A percentile compares a stretch with the other conserved stretches of the same genome.
Conservation (phyloP, 2,888 invertebrate species). For the Catocala sponsa region DNA sequence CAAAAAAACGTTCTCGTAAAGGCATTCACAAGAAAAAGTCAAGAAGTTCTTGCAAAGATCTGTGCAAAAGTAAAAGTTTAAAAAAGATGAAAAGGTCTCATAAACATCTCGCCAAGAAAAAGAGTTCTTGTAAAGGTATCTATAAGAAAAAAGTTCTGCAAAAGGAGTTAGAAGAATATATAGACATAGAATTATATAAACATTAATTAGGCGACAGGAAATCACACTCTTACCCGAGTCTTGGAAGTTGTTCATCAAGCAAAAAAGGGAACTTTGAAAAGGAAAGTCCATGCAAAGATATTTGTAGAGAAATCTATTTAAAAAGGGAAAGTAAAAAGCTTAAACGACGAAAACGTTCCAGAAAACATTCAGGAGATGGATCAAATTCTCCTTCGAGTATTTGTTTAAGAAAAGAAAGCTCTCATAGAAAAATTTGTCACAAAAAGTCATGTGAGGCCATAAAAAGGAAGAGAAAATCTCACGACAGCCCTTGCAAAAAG, state of each 20-base stretch:
- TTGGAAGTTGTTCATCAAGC: background rate
- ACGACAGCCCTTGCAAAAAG: too few species aligned
- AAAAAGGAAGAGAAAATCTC: background rate
- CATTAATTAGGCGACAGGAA: background rate
- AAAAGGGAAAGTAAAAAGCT: background rate
- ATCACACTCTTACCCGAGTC: background rate
- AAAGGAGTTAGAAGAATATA: too few species aligned
- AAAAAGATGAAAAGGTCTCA: too few species aligned
- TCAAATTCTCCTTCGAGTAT: background rate
- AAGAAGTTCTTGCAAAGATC: too few species aligned
- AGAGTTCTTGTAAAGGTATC: too few species aligned
- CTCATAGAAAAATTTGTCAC: too few species aligned
- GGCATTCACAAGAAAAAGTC: too few species aligned
- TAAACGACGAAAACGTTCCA: background rate
- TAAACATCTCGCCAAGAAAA: too few species aligned
- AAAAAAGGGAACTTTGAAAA: background rate
- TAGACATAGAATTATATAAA: background rate
- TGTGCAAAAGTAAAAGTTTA: too few species aligned
- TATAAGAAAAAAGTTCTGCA: too few species aligned
- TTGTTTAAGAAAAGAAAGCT: background rate
- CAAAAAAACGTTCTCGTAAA: too few species aligned
- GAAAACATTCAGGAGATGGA: background rate
- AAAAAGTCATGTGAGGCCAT: background rate
- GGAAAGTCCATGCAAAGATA: background rate
- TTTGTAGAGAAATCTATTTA: slow-evolving; percentile 1